These are phyloP conservation scores for Chironex yamaguchii DNA, from an alignment of 30 jellyfish, hydroid and myxozoan species.

Conservation along the genomic window DNA sequence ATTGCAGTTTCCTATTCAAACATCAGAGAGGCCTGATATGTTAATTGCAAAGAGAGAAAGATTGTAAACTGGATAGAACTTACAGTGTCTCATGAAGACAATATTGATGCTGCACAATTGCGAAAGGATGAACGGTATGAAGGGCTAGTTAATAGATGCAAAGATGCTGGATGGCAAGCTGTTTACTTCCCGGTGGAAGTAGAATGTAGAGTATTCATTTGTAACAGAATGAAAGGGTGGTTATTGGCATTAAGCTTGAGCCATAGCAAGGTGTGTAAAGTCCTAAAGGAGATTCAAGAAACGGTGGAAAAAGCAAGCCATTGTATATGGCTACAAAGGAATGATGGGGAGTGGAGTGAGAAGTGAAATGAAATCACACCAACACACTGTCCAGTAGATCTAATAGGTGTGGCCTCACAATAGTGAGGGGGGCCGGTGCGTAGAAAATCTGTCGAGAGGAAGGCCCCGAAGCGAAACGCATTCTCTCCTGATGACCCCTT, in stretches of 20 bases:
- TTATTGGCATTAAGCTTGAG: background rate
- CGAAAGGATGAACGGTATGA: background rate
- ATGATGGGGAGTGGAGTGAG: slow-evolving; percentile 2
- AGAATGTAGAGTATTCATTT: slow-evolving; percentile 1
- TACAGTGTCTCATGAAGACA: background rate
- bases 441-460: background rate
- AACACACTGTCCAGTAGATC: too few relatives aligned
- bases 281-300: background rate
- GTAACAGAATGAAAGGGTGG: slow-evolving; percentile 1
- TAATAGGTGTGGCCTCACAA: background rate
- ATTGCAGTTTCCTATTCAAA: background rate
- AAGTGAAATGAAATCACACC: background rate
- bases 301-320: background rate
- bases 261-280: background rate
- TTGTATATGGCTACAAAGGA: slow-evolving; percentile 1
- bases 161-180: slow-evolving; percentile 4
- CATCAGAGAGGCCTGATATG: background rate
- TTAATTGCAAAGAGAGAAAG: background rate
- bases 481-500: background rate
- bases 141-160: background rate
- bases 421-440: background rate
- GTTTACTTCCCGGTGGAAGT: slow-evolving; percentile 1
- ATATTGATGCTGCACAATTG: too few relatives aligned
- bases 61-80: slow-evolving; percentile 2
- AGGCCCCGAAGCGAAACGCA: background rate